These are phyloP conservation scores for Microvelia longipes DNA, from an alignment of 1,140 invertebrate species.

Conservation along the genomic window DNA sequence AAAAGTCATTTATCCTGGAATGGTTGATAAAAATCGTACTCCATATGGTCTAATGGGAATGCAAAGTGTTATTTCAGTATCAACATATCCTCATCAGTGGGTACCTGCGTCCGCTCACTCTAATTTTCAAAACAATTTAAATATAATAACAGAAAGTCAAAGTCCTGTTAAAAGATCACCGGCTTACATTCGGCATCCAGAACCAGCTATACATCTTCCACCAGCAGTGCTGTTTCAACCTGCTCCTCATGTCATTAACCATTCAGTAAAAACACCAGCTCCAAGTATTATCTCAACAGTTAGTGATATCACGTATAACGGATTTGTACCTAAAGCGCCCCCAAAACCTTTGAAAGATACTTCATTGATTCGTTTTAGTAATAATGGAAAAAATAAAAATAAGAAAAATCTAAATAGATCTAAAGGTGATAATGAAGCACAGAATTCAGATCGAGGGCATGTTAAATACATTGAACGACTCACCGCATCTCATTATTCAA, in stretches of 20 bases:
- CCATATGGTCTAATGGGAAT: background rate
- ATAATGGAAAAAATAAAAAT: background rate
- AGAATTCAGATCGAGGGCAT: background rate
- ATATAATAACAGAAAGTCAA: too few relatives aligned
- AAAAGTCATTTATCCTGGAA: background rate
- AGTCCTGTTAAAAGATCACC: background rate
- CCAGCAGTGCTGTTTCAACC: background rate
- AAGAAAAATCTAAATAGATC: background rate
- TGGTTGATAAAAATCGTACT: background rate
- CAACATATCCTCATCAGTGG: background rate
- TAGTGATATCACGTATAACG: background rate
- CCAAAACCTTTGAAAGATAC: too few relatives aligned
- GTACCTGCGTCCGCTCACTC: background rate
- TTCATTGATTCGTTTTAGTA: too few relatives aligned
- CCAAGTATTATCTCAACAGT: slow-evolving; percentile 9
- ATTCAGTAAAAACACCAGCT: slow-evolving; percentile 11
- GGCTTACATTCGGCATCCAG: background rate
- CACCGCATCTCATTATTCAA: slow-evolving; percentile 20
- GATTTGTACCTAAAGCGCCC: background rate
- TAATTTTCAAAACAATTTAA: too few relatives aligned
- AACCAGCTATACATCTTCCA: background rate
- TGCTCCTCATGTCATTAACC: background rate
- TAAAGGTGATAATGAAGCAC: background rate
- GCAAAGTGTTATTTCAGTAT: background rate
- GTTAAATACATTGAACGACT: slow-evolving; percentile 21